A percentile compares a stretch with the other conserved stretches of the same genome.
Evolutionary conservation across 2,113 vertebrate genomes (phyloP).

Genomic region (Trematomus loennbergii): DNA sequence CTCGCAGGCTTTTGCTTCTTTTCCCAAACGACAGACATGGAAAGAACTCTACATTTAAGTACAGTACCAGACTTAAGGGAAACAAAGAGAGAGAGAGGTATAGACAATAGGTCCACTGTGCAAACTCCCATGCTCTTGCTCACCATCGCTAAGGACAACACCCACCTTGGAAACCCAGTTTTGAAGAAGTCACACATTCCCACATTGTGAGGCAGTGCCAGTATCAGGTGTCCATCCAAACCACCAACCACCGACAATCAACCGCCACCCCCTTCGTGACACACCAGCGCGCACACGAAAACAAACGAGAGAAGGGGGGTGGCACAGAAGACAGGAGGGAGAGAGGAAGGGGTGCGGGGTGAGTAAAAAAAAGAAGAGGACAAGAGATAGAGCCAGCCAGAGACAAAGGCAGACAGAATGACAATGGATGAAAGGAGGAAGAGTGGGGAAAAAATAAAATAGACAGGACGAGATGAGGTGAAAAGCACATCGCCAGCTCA

Average conservation of each 20-base stretch:
- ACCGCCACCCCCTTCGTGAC: conserved; percentile 57
- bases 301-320: conserved; percentile 35
- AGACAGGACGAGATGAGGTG: conserved; percentile 43
- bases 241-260: conserved; percentile 69
- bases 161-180: conserved; percentile 77
- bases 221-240: conserved; percentile 81
- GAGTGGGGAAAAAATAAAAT: neutral
- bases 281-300: conserved; percentile 64
- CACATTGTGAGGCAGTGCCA: conserved; percentile 76
- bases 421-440: conserved; percentile 62
- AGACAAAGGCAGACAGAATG: conserved; percentile 65
- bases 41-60: conserved; percentile 34
- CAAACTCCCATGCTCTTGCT: conserved; percentile 56
- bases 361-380: conserved; percentile 62
- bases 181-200: conserved; percentile 82
- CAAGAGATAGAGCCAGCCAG: conserved; percentile 40
- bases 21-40: neutral
- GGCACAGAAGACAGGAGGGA: conserved; percentile 44
- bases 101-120: conserved; percentile 70
- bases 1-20: conserved; percentile 47
- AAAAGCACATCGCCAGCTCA: conserved; percentile 47
- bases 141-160: conserved; percentile 68
- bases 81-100: conserved; percentile 34
- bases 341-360: conserved; percentile 31
- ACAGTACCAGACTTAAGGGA: conserved; percentile 37